A percentile compares a stretch with the other conserved stretches of the same genome.
phyloP scores from a whole-genome alignment of 2,113 vertebrate species.

The Anthoscopus minutus region DNA sequence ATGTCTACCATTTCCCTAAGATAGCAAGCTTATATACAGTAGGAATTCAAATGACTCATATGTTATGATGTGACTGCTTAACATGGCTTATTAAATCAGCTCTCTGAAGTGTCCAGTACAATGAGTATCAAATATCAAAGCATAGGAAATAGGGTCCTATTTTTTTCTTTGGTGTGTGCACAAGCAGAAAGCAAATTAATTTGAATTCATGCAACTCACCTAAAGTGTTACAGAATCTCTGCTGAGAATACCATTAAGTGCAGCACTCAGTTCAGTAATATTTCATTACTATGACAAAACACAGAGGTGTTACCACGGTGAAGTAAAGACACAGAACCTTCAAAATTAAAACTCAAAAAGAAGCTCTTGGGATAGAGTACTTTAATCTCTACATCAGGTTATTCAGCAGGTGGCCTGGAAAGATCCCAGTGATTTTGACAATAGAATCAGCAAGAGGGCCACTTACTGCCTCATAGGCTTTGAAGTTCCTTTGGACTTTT shows the following conservation, averaged over 20 bases:
- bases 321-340: not conserved
- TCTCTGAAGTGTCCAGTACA: not conserved
- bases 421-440: not conserved
- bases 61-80: not conserved
- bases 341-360: not conserved
- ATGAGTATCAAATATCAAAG: conserved; percentile 48
- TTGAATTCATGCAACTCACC: not conserved
- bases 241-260: not conserved
- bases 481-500: not conserved
- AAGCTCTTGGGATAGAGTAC: not conserved
- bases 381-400: not conserved
- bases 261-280: not conserved
- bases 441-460: not conserved
- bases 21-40: conserved; percentile 5
- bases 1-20: not conserved
- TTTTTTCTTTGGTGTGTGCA: not conserved
- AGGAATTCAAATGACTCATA: conserved; percentile 33
- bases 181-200: not conserved
- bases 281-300: not conserved
- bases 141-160: not conserved
- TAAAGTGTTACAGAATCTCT: not conserved
- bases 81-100: conserved; percentile 13
- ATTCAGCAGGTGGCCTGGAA: not conserved
- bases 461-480: not conserved
- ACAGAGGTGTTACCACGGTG: not conserved